These are phyloP conservation scores for Harpagus bidentatus DNA, from an alignment of 2,113 vertebrate genomes.

Conservation along the genomic window DNA sequence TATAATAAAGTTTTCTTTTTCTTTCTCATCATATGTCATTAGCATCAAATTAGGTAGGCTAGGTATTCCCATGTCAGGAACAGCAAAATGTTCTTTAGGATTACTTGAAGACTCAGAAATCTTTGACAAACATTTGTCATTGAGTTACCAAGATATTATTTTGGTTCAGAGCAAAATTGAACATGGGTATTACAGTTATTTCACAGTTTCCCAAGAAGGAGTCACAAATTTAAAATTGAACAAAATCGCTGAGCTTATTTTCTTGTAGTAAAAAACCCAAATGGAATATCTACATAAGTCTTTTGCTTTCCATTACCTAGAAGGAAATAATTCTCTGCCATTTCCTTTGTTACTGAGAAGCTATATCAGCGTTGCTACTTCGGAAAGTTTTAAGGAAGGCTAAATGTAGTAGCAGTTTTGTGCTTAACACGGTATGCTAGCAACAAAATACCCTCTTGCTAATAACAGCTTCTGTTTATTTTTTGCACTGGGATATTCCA, in stretches of 20 bases:
- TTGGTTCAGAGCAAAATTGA: not conserved
- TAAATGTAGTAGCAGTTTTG: conserved; percentile 34
- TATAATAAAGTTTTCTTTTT: not conserved
- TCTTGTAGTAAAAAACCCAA: not conserved
- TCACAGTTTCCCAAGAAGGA: not conserved
- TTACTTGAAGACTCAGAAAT: not conserved
- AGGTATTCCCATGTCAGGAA: not conserved
- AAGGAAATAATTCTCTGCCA: not conserved
- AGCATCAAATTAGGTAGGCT: not conserved
- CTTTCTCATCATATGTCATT: not conserved
- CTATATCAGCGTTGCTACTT: not conserved
- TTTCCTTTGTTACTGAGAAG: not conserved
- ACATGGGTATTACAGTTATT: not conserved
- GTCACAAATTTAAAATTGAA: not conserved
- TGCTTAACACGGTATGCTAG: not conserved
- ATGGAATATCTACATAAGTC: not conserved
- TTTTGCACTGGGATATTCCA: conserved; percentile 35
- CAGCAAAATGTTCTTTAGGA: not conserved
- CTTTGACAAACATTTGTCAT: not conserved
- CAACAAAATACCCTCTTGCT: conserved; percentile 32
- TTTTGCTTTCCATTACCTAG: not conserved
- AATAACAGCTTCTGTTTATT: conserved; percentile 39
- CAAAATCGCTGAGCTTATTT: not conserved
- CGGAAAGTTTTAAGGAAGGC: not conserved
- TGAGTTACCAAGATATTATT: not conserved